Base-by-base conservation (phyloP, 1,140 invertebrate species). In the Dreissena polymorpha region DNA sequence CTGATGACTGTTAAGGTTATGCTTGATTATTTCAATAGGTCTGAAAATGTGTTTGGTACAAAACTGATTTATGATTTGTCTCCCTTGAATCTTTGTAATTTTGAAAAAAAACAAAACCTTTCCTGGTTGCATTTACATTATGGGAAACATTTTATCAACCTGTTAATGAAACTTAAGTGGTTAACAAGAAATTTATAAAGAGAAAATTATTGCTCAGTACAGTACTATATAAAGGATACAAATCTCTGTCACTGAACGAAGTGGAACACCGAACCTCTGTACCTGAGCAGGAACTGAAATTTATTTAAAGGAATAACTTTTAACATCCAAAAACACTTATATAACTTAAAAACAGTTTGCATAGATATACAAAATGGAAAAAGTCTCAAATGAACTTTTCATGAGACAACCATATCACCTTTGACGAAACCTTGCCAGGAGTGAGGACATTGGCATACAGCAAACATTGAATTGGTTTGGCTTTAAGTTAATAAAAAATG, bases 161-260 rank as follows among this genome's bases (percentile, higher is more conserved):
- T 60, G 16, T 60, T 6, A 60, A 60, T 60, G 57, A n/a, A 10
- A n/a, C 57, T n/a, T 6, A 5, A n/a, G 21, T n/a, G 21, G 57
- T 18, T 60, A 60, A n/a, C 57, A 60, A n/a, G n/a, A 23, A 10
- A 12, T 39, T 39, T 39, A 5, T 39, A 2, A 39, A 39, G 39
- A 39, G 39, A 39, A 39, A 2, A 39, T 39, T 39, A 39, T 39
- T 39, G 2, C 39, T 39, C 39, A 39, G 39, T 39, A 39, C 39
- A 39, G 39, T 8, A 39, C 39, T 39, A 39, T 39, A 5, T 5
- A 39, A 87, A 88, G 84, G 88, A 89, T 90, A 90, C 83, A 81
- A 67, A 90, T 88, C 77, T 89, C 88, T 49, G 82, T 83, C 18
- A 89, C 81, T 50, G 87, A 87, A 25, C 83, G 81, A 14, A 89